Evolutionary conservation across 2,888 invertebrate species (phyloP), one percentile per base, ranked within the genome.

Genomic region (Hipparchia sbordonii): DNA sequence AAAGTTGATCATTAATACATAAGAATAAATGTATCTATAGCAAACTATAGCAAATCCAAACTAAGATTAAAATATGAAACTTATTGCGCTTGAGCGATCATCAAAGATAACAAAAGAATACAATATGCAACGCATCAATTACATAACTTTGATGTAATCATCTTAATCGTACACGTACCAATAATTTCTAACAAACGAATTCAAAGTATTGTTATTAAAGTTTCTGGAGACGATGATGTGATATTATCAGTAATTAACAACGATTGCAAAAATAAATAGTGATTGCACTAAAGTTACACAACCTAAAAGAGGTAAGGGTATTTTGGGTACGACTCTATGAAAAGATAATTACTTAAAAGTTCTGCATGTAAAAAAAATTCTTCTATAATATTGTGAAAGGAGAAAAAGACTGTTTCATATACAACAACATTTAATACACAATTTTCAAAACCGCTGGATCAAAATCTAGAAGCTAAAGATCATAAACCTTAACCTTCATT

Each of bases 161-260:
- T 65, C 12, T 52, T 51, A 10, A 65, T 33, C 8, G 62, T 13
- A 13, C 7, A 48, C 23, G 48, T 23, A 23, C 23, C 23, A 23
- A 23, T 23, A 23, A 23, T 23, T 23, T 23, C 23, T 23, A 23
- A 23, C n/a, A 9, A 8, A 6, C 33, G 51, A 51, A 9, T 51
- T 51, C 13, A 62, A 62, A 62, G 46, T 23, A 51, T 51, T 65
- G 33, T 23, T 52, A 12, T 65, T 33, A 39, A n/a, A 65, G 52
- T 52, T 33, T 48, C 9, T 63, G 48, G 5, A 33, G 52, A 65
- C 52, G 52, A 52, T 33, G 33, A 51, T 51, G 13, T 51, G 52
- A 52, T 65, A 52, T 10, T 51, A 65, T 65, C 65, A 65, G 10
- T 51, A 33, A 51, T 12, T 33, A 39, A 6, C 3, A 12, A 65